Evolutionary conservation across 1,140 invertebrate species (phyloP).

Genomic region (Chironomus tepperi): DNA sequence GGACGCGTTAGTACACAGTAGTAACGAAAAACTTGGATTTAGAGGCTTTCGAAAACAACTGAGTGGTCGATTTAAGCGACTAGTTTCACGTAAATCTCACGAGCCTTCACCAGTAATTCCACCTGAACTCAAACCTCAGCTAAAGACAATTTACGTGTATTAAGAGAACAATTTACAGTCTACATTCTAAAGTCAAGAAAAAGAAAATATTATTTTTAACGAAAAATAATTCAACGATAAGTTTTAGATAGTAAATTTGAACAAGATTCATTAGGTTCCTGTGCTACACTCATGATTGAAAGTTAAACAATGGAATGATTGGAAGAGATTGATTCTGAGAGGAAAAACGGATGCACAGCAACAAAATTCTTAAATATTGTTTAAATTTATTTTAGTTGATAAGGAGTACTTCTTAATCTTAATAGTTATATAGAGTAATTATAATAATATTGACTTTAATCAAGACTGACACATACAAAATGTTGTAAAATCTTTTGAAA

Average conservation of each 20-base stretch:
- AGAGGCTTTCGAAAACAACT: conserved; percentile 73
- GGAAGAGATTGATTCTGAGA: neutral
- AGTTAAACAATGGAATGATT: neutral
- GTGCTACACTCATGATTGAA: neutral
- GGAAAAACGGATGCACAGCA: neutral
- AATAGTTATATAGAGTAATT: neutral
- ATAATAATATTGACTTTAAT: conserved; percentile 24
- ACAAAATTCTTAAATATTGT: neutral
- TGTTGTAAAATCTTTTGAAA: conserved; percentile 10
- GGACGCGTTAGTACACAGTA: conserved; percentile 63
- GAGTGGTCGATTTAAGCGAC: conserved; percentile 67
- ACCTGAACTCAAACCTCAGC: conserved; percentile 72
- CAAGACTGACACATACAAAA: conserved; percentile 21
- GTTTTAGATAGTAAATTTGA: neutral
- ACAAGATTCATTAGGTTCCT: neutral
- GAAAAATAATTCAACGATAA: neutral
- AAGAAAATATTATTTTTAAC: neutral
- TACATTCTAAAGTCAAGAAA: neutral
- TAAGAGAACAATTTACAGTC: conserved; percentile 37
- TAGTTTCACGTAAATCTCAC: conserved; percentile 69
- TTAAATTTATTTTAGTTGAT: neutral
- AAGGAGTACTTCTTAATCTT: neutral
- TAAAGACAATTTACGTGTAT: conserved; percentile 83
- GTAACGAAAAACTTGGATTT: conserved; percentile 61
- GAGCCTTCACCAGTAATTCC: conserved; percentile 74